Conservation (phyloP, 2,113 vertebrate species). For the Australoheros scitulus region DNA sequence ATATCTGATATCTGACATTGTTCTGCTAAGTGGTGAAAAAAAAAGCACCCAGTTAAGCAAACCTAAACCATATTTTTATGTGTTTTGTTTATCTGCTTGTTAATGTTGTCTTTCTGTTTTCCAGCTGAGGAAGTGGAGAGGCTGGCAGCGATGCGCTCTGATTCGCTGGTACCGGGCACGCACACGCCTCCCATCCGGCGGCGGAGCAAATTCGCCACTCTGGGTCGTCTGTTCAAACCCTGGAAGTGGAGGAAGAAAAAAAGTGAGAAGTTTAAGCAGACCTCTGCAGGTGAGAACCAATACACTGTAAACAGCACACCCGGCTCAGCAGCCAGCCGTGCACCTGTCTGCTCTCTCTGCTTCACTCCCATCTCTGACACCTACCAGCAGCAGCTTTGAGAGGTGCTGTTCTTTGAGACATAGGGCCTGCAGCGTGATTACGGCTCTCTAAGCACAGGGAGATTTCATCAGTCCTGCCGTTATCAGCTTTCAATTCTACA, state of each 20-base stretch:
- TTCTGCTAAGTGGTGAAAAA: background rate
- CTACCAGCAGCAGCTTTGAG: conserved; percentile 5
- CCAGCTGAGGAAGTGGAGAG: conserved; percentile 95
- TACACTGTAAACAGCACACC: background rate
- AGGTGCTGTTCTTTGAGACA: conserved; percentile 4
- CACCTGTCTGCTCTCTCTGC: background rate
- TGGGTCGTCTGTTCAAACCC: conserved; percentile 96
- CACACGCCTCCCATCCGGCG: conserved; percentile 96
- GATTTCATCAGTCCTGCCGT: background rate
- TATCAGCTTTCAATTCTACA: background rate
- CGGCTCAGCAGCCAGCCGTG: background rate
- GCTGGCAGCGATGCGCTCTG: conserved; percentile 95
- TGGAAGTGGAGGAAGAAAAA: conserved; percentile 99
- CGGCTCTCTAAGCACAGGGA: background rate
- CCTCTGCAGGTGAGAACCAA: conserved; percentile 88
- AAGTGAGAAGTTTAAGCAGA: conserved; percentile 98
- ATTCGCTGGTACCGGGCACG: conserved; percentile 96
- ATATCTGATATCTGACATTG: background rate
- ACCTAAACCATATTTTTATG: background rate
- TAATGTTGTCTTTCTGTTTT: conserved; percentile 7
- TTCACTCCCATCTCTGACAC: background rate
- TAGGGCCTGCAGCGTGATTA: conserved; percentile 7
- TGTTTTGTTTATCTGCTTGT: background rate
- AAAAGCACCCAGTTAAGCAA: background rate
- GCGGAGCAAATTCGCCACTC: conserved; percentile 93